Conservation (phyloP, 2,113 vertebrate genomes). For the Copsychus sechellarum region DNA sequence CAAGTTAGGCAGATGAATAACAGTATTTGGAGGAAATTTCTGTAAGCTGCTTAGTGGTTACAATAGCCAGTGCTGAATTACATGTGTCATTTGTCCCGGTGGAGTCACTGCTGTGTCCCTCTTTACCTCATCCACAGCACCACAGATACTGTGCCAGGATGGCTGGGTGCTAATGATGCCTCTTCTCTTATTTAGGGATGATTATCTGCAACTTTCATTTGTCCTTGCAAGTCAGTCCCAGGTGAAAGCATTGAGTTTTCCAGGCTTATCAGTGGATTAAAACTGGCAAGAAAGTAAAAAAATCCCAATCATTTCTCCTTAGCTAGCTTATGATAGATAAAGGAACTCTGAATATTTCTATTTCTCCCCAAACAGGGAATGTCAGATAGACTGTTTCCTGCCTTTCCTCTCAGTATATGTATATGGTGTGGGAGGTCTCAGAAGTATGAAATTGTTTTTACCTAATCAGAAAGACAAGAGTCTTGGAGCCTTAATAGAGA, state of each 20-base stretch:
- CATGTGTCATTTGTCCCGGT: background rate
- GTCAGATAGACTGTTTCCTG: background rate
- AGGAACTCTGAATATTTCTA: background rate
- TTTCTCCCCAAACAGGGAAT: background rate
- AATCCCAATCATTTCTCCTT: background rate
- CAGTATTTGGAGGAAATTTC: background rate
- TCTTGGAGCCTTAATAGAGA: constrained; percentile 11
- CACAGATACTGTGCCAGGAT: background rate
- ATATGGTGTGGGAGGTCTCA: background rate
- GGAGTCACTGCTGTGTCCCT: background rate
- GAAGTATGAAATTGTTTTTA: constrained; percentile 16
- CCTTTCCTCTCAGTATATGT: background rate
- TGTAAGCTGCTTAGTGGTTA: background rate
- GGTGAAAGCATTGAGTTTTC: background rate
- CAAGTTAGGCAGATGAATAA: background rate
- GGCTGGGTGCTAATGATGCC: background rate
- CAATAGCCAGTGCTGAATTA: background rate
- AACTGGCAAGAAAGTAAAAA: background rate
- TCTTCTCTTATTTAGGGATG: background rate
- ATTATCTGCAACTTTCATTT: background rate
- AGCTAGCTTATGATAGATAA: background rate
- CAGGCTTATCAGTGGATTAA: background rate
- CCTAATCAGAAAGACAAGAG: constrained; percentile 5
- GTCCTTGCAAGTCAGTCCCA: background rate
- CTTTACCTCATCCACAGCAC: background rate